Evolutionary conservation across 2,113 vertebrate species (phyloP).

Genomic region (Chitala chitala): DNA sequence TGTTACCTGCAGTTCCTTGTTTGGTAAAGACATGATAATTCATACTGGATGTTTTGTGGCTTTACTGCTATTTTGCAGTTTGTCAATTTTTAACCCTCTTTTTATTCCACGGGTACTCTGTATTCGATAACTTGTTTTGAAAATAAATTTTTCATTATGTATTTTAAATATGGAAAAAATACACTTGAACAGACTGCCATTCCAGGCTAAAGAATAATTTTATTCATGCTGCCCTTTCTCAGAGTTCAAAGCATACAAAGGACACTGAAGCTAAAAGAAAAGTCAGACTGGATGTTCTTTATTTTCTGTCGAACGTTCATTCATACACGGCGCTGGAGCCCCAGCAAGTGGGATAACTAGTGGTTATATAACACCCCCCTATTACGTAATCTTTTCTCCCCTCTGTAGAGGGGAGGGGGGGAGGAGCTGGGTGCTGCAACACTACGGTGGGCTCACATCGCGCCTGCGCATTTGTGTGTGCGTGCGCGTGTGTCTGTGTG

Average conservation of each 20-base stretch:
- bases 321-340: not conserved
- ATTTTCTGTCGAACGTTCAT: conserved; percentile 1
- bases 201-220: too few species aligned
- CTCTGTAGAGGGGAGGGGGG: conserved; percentile 7
- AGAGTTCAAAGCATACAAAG: not conserved
- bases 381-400: conserved; percentile 19
- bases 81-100: too few species aligned
- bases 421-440: not conserved
- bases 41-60: too few species aligned
- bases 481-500: not conserved
- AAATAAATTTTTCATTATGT: too few species aligned
- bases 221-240: not conserved
- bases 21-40: too few species aligned
- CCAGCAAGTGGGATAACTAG: not conserved
- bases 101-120: too few species aligned
- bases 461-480: not conserved
- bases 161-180: too few species aligned
- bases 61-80: too few species aligned
- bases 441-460: not conserved
- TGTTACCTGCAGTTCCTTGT: too few species aligned
- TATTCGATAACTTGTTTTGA: too few species aligned
- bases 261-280: not conserved
- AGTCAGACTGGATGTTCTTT: not conserved
- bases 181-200: too few species aligned
- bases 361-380: conserved; percentile 20